Evolutionary conservation across 2,113 vertebrate genomes (phyloP), one percentile per base, ranked within the genome.

Genomic region (Pundamilia nyererei): DNA sequence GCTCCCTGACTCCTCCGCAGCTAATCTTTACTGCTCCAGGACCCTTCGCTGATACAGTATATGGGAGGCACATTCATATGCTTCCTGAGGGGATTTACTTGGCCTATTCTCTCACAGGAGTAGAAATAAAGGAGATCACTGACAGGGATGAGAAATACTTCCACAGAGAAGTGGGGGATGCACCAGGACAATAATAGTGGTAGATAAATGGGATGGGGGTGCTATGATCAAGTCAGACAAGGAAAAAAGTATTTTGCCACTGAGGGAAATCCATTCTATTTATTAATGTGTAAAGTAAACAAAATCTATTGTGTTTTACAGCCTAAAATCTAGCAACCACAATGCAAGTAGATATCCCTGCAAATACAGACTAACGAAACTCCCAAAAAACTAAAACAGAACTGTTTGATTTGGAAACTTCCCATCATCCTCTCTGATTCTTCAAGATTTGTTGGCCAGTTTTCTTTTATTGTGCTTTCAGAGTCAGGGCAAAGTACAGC

Each of bases 1-100:
- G 80, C 89, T 93, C 90, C 84, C 81, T 53, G 58, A 94, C 92
- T 96, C 94, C 94, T 92, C 87, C 86, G 90, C 80, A 88, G 83
- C 89, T 96, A 94, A 96, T 96, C 94, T 93, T 77, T 79, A 81
- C 83, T 83, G 87, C 93, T 84, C 72, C 90, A 86, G 86, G 91
- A 90, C 89, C 89, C 91, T 92, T 89, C 70, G 24, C 75, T 90
- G 91, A 89, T 93, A 88, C 86, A 89, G 85, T 87, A 80, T 55
- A 49, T 83, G 87, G 88, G 49, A 92, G 77, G 83, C 79, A 81
- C 90, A 88, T 89, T 92, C 87, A 86, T 89, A 84, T 80, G 77
- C 58, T 93, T 94, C 94, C 95, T 87, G 89, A 68, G 68, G 65
- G 87, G 90, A 93, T 93, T 92, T 92, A 58, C 86, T 29, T 24